A percentile compares a stretch with the other conserved stretches of the same genome.
Evolutionary conservation across 2,888 invertebrate genomes (phyloP).

Genomic region (Allygus modestus): DNA sequence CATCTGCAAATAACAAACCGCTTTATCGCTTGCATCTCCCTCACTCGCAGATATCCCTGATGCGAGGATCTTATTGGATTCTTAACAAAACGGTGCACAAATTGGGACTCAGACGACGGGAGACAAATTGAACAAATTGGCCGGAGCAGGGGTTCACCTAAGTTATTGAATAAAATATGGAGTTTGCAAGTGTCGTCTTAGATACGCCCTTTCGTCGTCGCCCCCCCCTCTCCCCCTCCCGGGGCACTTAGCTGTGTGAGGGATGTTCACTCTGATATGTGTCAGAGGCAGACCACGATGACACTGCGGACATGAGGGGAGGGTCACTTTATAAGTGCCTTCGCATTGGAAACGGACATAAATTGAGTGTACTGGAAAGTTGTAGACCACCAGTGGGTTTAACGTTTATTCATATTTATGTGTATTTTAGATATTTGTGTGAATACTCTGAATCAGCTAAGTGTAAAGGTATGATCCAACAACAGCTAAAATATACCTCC

Average conservation of each 20-base stretch:
- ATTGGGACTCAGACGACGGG: slow-evolving; percentile 5
- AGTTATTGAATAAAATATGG: slow-evolving; percentile 36
- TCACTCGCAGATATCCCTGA: not conserved
- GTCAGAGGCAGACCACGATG: not conserved
- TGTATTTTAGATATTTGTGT: too few relatives aligned
- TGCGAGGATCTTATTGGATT: not conserved
- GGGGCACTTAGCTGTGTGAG: not conserved
- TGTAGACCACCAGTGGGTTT: too few relatives aligned
- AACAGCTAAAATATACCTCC: too few relatives aligned
- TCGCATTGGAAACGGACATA: too few relatives aligned
- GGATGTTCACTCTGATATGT: not conserved
- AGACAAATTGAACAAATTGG: slow-evolving; percentile 39
- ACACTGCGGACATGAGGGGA: not conserved
- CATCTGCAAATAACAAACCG: not conserved
- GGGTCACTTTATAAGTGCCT: not conserved
- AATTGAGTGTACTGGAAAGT: too few relatives aligned
- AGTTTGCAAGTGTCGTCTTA: slow-evolving; percentile 40
- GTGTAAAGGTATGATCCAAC: too few relatives aligned
- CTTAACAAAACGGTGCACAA: not conserved
- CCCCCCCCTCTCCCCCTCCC: not conserved
- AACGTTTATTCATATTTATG: too few relatives aligned
- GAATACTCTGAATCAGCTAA: too few relatives aligned
- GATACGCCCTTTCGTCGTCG: not conserved
- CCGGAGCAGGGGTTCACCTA: slow-evolving; percentile 8
- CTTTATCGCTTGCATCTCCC: not conserved